A percentile compares a stretch with the other conserved stretches of the same genome.
Evolutionary conservation across 2,113 vertebrate species (phyloP).

Genomic region (Cyprinodon variegatus): DNA sequence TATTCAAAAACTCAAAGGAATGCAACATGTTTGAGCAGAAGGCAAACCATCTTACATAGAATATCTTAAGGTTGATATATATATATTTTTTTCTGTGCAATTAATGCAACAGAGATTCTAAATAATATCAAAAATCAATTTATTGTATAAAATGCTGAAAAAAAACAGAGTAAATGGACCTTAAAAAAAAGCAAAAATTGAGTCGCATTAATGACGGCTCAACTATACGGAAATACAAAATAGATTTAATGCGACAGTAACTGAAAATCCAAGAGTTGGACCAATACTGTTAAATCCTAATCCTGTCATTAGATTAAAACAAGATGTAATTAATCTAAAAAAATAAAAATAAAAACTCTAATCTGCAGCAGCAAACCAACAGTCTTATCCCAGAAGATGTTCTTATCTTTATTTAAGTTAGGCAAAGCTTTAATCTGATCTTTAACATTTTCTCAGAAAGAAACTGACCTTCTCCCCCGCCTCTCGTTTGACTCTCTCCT

Average conservation of each 20-base stretch:
- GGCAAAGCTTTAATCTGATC: neutral
- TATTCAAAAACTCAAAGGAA: slow-evolving; percentile 37
- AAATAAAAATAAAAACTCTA: neutral
- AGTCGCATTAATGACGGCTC: too few relatives aligned
- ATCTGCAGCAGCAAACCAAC: neutral
- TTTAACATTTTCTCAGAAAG: neutral
- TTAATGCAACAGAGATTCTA: neutral
- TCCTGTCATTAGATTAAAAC: neutral
- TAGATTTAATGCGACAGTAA: neutral
- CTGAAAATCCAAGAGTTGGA: slow-evolving; percentile 5
- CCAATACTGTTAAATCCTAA: neutral
- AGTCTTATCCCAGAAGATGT: neutral
- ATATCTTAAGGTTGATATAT: too few relatives aligned
- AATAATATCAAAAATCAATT: neutral
- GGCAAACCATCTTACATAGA: neutral
- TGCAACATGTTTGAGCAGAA: neutral
- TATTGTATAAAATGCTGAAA: too few relatives aligned
- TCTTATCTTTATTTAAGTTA: neutral
- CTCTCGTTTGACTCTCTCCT: slow-evolving; percentile 87
- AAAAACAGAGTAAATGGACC: neutral
- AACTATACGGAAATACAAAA: neutral
- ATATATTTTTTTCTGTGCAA: neutral
- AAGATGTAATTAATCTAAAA: neutral
- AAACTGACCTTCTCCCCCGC: slow-evolving; percentile 92
- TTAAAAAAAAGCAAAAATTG: neutral